Evolutionary conservation across 2,888 invertebrate genomes (phyloP), one percentile per base, ranked within the genome.

Genomic region (Drosophila limbata): DNA sequence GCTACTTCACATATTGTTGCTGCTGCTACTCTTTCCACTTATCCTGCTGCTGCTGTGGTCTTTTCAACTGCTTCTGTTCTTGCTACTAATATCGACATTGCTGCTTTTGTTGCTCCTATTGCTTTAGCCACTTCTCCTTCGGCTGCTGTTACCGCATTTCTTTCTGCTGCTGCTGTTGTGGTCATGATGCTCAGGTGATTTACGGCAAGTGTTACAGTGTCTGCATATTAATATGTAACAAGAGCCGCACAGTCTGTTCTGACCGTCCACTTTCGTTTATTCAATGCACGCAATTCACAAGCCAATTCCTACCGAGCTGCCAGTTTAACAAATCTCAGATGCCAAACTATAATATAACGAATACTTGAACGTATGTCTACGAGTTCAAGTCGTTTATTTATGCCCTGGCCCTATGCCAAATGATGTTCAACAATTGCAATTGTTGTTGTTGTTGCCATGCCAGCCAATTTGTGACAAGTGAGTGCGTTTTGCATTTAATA

Each of bases 191-290:
- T 67, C 85, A 85, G 85, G 89, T 85, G 86, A 85, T 89, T 85
- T 89, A 85, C 70, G 69, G 64, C 51, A 67, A 73, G 28, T 52
- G 57, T 47, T 61, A 88, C 83, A 67, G 59, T 67, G 88, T 79
- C 88, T 85, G 89, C 85, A 85, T 85, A 85, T 85, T 89, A 85
- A 85, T 85, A 65, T 73, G 84, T 66, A 44, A 1, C 52, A 57
- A 10, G 25, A 10, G 40, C 21, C 10, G 39, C 40, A 47, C 44
- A 40, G 52, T 45, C 39, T 37, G 17, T 19, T 9, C 25, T 3
- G 44, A 48, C 42, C 47, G 15, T 25, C 53, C 40, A 68, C 64
- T 65, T 62, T 79, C 69, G 51, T 69, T 79, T 69, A 77, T 77
- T 75, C 77, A 66, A 67, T 55, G 77, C 77, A 77, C 80, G 80